Evolutionary conservation across 2,797 vertebrate genomes (phyloP).

Genomic region (Paedocypris micromegethes): DNA sequence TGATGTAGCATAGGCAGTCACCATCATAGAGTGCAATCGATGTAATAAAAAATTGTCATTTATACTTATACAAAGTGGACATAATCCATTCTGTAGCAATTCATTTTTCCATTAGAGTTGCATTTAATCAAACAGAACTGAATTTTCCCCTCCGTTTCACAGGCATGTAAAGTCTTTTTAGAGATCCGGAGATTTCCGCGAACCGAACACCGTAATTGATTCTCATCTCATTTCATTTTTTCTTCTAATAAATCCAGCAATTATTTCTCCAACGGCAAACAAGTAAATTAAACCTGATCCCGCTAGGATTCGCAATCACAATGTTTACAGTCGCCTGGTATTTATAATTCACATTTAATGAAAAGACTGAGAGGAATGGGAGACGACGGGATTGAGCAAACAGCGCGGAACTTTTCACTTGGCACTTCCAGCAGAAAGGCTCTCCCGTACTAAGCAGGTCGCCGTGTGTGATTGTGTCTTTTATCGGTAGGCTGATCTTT

Average conservation of each 20-base stretch:
- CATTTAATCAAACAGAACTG: no score
- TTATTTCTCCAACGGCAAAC: slow-evolving; percentile 27
- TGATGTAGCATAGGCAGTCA: no score
- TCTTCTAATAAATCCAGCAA: slow-evolving; percentile 37
- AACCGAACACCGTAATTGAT: slow-evolving; percentile 58
- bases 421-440: slow-evolving; percentile 4
- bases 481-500: slow-evolving; percentile 52
- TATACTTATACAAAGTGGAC: no score
- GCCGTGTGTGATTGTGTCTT: slow-evolving; percentile 3
- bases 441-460: background rate
- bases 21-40: no score
- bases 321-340: slow-evolving; percentile 36
- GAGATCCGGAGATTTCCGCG: background rate
- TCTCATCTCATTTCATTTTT: slow-evolving; percentile 29
- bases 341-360: slow-evolving; percentile 46
- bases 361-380: slow-evolving; percentile 16
- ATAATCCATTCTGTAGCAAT: no score
- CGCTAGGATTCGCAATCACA: slow-evolving; percentile 21
- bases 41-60: no score
- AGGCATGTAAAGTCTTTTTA: slow-evolving; percentile 3
- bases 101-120: no score
- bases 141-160: slow-evolving; percentile 12
- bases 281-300: slow-evolving; percentile 25
- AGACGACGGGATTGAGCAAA: slow-evolving; percentile 14
- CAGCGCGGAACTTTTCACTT: slow-evolving; percentile 23